Conservation (phyloP, 2,797 vertebrate species). For the Pipistrellus kuhlii region DNA sequence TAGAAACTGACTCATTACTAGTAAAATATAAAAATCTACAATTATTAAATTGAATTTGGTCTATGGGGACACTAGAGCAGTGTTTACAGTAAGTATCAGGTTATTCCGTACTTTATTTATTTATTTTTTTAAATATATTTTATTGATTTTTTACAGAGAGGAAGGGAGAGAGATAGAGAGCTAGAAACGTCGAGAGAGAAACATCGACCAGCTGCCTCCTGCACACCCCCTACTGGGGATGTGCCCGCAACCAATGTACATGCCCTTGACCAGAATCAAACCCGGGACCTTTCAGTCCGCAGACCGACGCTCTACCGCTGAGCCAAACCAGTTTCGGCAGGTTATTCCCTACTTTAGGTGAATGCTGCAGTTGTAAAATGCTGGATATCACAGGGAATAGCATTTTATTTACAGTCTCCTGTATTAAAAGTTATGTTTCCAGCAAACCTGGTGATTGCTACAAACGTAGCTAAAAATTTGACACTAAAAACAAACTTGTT, state of each 20-base stretch:
- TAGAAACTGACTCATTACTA: constrained; percentile 94
- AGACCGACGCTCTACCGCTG: too few relatives aligned
- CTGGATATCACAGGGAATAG: constrained; percentile 85
- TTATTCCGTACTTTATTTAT: constrained; percentile 87
- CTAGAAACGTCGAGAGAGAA: too few relatives aligned
- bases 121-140: too few relatives aligned
- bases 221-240: too few relatives aligned
- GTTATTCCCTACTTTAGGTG: constrained; percentile 87
- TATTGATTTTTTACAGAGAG: too few relatives aligned
- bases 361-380: constrained; percentile 87
- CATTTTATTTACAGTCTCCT: constrained; percentile 91
- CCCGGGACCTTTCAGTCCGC: too few relatives aligned
- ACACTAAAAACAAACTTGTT: constrained; percentile 86
- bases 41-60: constrained; percentile 99
- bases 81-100: constrained; percentile 95
- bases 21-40: constrained; percentile 99
- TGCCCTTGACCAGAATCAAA: too few relatives aligned
- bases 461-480: constrained; percentile 90
- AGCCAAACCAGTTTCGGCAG: too few relatives aligned
- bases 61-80: constrained; percentile 94
- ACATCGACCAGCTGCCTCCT: too few relatives aligned
- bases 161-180: too few relatives aligned
- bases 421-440: constrained; percentile 89
- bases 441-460: constrained; percentile 89
- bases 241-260: too few relatives aligned